phyloP scores from a whole-genome alignment of 2,113 vertebrate species.

The Merops nubicus region DNA sequence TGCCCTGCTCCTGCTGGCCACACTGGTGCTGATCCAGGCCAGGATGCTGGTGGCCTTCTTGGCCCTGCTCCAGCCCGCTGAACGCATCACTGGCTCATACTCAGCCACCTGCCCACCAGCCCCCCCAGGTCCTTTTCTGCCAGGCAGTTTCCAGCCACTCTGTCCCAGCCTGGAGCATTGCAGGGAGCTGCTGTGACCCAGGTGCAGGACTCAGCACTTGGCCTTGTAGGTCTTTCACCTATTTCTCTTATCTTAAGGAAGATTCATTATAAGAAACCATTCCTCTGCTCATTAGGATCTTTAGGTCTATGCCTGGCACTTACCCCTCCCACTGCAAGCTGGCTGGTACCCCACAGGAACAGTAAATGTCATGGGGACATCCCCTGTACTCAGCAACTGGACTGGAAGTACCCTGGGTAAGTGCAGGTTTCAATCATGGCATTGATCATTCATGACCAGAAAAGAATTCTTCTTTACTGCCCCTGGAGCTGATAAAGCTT shows the following conservation, averaged over 20 bases:
- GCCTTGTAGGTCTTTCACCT: accelerated
- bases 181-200: no score
- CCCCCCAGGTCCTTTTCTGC: no score
- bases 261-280: background rate
- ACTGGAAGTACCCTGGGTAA: no score
- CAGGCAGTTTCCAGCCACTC: no score
- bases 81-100: no score
- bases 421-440: accelerated
- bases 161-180: no score
- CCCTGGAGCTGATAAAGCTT: background rate
- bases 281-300: background rate
- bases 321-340: background rate
- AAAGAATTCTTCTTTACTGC: background rate
- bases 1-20: no score
- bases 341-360: background rate
- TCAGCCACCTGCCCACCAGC: no score
- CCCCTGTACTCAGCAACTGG: background rate
- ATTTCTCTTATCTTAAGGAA: background rate
- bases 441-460: background rate
- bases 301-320: background rate
- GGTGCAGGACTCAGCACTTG: no score
- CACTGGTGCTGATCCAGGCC: no score
- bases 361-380: background rate
- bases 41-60: no score
- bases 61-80: no score